phyloP scores from a whole-genome alignment of 2,113 vertebrate genomes.

The Thinocorus orbignyianus region DNA sequence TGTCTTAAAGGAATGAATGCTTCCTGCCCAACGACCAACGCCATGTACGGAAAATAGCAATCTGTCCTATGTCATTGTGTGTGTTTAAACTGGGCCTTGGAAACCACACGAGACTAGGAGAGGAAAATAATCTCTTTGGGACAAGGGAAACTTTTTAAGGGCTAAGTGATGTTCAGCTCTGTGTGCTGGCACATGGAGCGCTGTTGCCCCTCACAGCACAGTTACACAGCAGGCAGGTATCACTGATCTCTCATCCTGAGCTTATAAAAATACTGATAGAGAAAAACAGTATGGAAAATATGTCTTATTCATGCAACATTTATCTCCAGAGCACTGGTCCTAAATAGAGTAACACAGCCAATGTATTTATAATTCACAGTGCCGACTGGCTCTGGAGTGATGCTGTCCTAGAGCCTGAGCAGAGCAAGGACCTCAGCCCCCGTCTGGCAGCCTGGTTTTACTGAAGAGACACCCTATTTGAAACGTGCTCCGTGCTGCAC shows the following conservation, averaged over 20 bases:
- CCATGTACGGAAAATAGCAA: conserved; percentile 56
- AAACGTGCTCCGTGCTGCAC: not conserved
- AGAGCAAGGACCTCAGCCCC: not conserved
- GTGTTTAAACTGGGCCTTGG: conserved; percentile 46
- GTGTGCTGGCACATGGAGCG: not conserved
- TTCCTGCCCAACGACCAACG: conserved; percentile 15
- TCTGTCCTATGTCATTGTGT: conserved; percentile 52
- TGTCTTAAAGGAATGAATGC: not conserved
- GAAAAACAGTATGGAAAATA: not conserved
- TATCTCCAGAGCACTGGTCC: not conserved
- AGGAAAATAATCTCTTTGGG: conserved; percentile 21
- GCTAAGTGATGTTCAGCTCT: not conserved
- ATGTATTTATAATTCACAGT: not conserved
- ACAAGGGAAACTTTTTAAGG: not conserved
- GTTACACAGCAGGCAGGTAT: not conserved
- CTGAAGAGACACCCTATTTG: not conserved
- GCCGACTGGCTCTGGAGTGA: not conserved
- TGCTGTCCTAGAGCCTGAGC: not conserved
- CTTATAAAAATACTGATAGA: not conserved
- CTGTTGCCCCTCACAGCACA: not conserved
- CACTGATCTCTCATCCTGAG: not conserved
- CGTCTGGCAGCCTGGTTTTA: not conserved
- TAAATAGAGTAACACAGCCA: not conserved
- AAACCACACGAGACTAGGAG: not conserved
- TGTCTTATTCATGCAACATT: conserved; percentile 15